Base-by-base conservation (phyloP, 1,140 invertebrate genomes). In the Hormaphis cornu region DNA sequence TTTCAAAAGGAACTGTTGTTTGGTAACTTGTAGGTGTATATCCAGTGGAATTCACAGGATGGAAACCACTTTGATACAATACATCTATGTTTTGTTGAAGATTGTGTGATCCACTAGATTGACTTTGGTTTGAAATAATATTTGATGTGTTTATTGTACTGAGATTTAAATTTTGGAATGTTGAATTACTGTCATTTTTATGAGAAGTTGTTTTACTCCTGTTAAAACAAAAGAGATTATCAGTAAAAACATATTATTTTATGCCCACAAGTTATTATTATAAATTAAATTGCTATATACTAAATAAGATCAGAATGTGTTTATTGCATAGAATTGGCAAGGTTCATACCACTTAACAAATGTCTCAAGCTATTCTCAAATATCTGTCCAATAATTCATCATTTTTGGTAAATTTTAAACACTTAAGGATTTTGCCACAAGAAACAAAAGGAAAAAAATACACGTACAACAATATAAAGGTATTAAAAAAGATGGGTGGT, bases 361-460 rank as follows among this genome's bases (percentile, higher is more conserved):
- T 14, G 54, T 54, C 71, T 69, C 66, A 69, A 72, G 54, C 71
- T 69, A 69, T 56, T 48, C 42, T 72, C 54, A 69, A 72, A 72
- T 72, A 72, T 72, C 71, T 69, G 71, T 69, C 46, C 71, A 69
- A 18, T 22, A 61, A 69, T 44, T 72, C 71, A 72, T 72, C 71
- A 72, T 69, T 28, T 71, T 61, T 35, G 44, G 26, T 44, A 58
- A 28, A 35, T 28, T 56, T 58, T 33, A 37, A 54, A 54, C 66
- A 69, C 33, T 40, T n/a, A 69, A 40, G 8, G 46, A 44, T 22
- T 35, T 16, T 16, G n/a, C n/a, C n/a, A 52, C 53, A 6, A 12
- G 22, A 33, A 54, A 69, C 22, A 69, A 54, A 54, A 54, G 14
- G 7, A 33, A 20, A 20, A 24, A 6, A 46, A 66, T 46, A 35